A percentile compares a stretch with the other conserved stretches of the same genome.
Evolutionary conservation across 2,888 invertebrate species (phyloP).

Genomic region (Heliconius hortense): DNA sequence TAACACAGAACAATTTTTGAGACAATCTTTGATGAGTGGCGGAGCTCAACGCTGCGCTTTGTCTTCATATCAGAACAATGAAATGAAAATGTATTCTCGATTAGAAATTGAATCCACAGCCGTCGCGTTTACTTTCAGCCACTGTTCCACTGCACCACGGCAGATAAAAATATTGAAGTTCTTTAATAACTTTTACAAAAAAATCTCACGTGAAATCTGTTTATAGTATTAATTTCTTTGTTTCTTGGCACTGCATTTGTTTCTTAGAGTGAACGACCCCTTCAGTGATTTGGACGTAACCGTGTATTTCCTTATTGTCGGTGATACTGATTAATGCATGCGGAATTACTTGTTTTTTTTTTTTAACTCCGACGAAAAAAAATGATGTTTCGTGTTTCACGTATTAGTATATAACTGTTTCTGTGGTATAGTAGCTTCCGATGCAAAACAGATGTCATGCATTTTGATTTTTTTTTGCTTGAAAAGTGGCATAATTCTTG

Average conservation of each 20-base stretch:
- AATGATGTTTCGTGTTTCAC: neutral
- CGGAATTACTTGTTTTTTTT: neutral
- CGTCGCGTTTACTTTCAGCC: neutral
- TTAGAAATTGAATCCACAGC: neutral
- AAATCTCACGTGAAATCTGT: constrained; percentile 24
- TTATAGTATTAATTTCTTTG: constrained; percentile 29
- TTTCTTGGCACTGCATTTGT: constrained; percentile 85
- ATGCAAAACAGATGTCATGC: no score
- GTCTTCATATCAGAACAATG: neutral
- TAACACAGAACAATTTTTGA: neutral
- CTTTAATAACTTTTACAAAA: neutral
- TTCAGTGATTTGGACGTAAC: constrained; percentile 9
- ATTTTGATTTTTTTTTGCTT: no score
- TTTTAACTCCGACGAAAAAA: neutral
- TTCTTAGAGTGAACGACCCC: constrained; percentile 28
- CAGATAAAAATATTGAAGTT: no score
- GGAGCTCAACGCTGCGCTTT: neutral
- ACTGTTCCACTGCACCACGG: no score
- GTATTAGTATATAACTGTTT: no score
- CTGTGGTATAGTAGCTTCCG: no score
- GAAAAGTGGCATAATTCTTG: no score
- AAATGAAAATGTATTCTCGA: neutral
- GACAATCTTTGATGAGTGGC: neutral
- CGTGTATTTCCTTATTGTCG: constrained; percentile 9
- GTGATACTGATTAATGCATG: neutral